phyloP scores from a whole-genome alignment of 2,888 invertebrate species.

The Corythucha ciliata region DNA sequence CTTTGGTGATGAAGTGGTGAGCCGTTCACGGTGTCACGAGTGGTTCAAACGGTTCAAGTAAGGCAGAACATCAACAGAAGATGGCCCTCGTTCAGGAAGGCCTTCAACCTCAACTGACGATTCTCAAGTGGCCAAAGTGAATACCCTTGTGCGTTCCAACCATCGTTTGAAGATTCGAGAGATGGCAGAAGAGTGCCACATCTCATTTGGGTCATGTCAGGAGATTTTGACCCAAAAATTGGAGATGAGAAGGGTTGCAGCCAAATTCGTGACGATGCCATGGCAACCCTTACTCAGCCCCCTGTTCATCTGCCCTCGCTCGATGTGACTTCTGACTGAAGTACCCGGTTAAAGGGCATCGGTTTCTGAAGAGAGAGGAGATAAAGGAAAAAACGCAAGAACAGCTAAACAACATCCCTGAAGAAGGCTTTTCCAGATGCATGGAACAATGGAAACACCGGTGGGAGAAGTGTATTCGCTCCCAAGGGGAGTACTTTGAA shows the following conservation, averaged over 20 bases:
- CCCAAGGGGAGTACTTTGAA: slow-evolving; percentile 2
- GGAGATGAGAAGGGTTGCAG: neutral
- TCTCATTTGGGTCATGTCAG: neutral
- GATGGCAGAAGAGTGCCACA: neutral
- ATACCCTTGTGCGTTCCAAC: neutral
- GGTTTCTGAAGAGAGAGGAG: slow-evolving; percentile 11
- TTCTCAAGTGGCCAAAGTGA: slow-evolving; percentile 1
- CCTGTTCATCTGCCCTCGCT: neutral
- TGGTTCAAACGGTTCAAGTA: neutral
- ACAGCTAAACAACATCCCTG: slow-evolving; percentile 1
- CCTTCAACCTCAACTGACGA: no score
- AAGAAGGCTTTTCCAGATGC: slow-evolving; percentile 5
- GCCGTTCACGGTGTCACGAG: neutral
- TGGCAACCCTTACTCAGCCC: neutral
- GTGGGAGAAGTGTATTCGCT: slow-evolving; percentile 7
- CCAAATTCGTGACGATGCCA: neutral
- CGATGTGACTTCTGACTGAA: neutral
- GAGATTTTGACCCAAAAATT: neutral
- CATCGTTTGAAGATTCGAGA: neutral
- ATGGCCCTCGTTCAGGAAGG: neutral
- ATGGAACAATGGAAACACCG: slow-evolving; percentile 11
- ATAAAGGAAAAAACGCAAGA: slow-evolving; percentile 11
- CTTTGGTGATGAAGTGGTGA: neutral
- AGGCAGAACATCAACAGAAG: neutral
- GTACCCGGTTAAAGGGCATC: neutral